A percentile compares a stretch with the other conserved stretches of the same genome.
Evolutionary conservation across 2,797 vertebrate genomes (phyloP).

Genomic region (Chelonia mydas): DNA sequence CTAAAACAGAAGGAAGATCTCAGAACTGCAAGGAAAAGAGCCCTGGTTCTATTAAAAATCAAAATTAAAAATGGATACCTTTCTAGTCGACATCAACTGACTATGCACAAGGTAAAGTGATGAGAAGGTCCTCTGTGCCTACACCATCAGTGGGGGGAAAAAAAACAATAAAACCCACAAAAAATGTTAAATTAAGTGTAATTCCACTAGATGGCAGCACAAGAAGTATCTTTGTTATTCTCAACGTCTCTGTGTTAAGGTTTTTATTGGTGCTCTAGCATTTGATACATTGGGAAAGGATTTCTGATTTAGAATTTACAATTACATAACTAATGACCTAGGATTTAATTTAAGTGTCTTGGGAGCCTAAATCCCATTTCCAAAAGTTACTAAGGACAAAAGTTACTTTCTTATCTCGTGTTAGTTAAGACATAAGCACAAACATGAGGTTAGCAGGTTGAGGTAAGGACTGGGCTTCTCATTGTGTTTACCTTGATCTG

Average conservation of each 20-base stretch:
- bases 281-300: background rate
- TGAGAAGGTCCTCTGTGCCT: background rate
- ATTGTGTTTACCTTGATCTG: background rate
- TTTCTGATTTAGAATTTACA: slow-evolving; percentile 10
- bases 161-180: background rate
- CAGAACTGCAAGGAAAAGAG: slow-evolving; percentile 41
- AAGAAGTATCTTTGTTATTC: background rate
- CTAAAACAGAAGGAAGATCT: slow-evolving; percentile 54
- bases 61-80: slow-evolving; percentile 13
- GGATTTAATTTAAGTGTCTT: background rate
- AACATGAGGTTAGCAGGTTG: background rate
- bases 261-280: slow-evolving; percentile 5
- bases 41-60: slow-evolving; percentile 45
- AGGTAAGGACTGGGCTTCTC: background rate
- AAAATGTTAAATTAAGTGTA: background rate
- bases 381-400: slow-evolving; percentile 16
- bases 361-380: background rate
- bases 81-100: slow-evolving; percentile 3
- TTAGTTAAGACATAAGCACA: background rate
- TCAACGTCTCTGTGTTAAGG: background rate
- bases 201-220: background rate
- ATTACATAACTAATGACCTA: background rate
- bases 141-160: background rate
- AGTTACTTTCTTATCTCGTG: background rate
- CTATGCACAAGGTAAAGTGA: background rate